phyloP scores from a whole-genome alignment of 2,888 invertebrate genomes.

The Octodonta nipae region DNA sequence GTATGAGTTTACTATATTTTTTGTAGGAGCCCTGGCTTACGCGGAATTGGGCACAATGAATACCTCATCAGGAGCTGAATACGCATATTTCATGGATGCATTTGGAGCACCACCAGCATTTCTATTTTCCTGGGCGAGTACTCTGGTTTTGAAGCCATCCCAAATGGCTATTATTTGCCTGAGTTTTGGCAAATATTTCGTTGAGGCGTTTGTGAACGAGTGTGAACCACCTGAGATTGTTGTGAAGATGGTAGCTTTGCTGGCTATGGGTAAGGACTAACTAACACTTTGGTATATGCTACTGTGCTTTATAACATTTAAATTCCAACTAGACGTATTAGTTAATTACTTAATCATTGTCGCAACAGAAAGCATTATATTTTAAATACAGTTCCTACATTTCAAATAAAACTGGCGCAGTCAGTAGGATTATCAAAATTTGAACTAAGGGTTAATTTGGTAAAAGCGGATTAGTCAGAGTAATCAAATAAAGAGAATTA shows the following conservation, averaged over 20 bases:
- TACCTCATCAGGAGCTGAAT: constrained; percentile 87
- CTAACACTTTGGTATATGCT: not conserved
- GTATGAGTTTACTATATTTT: too few relatives aligned
- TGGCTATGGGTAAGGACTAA: constrained; percentile 61
- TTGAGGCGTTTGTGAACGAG: constrained; percentile 76
- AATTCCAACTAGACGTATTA: too few relatives aligned
- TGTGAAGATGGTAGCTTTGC: constrained; percentile 76
- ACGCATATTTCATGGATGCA: constrained; percentile 91
- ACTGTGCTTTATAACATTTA: too few relatives aligned
- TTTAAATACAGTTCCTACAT: too few relatives aligned
- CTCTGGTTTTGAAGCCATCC: constrained; percentile 81
- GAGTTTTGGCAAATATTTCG: constrained; percentile 86
- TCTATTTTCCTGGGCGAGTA: constrained; percentile 87
- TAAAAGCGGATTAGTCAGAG: too few relatives aligned
- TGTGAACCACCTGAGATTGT: constrained; percentile 72
- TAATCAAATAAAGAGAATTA: too few relatives aligned
- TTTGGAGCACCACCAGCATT: constrained; percentile 86
- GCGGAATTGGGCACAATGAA: constrained; percentile 93
- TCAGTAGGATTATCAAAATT: too few relatives aligned
- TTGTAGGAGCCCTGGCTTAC: constrained; percentile 77
- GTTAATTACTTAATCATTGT: too few relatives aligned
- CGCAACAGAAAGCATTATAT: too few relatives aligned
- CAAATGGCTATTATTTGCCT: constrained; percentile 89
- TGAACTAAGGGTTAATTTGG: too few relatives aligned
- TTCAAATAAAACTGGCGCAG: too few relatives aligned